Evolutionary conservation across 2,797 vertebrate genomes (phyloP).

Genomic region (Tragopan temminckii): DNA sequence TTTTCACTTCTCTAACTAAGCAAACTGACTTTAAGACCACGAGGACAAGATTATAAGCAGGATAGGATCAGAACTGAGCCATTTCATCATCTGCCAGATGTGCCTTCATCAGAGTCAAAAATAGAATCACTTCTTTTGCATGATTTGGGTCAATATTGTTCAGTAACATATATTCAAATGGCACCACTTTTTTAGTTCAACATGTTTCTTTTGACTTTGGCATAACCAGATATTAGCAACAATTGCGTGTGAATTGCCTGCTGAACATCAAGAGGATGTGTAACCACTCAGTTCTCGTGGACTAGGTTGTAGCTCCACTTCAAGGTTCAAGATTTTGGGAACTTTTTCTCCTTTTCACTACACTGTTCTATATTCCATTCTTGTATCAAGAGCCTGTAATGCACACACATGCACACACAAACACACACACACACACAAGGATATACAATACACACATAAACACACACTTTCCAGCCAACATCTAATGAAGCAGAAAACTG

Average conservation of each 20-base stretch:
- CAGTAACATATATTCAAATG: neutral
- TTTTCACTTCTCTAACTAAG: neutral
- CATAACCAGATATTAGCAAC: neutral
- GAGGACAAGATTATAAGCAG: neutral
- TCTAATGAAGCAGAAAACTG: neutral
- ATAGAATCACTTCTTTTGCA: neutral
- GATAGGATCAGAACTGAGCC: neutral
- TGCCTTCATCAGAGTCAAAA: neutral
- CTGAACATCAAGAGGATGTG: neutral
- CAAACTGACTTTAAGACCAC: neutral
- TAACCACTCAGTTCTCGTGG: neutral
- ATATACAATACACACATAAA: too few species aligned
- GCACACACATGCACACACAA: neutral
- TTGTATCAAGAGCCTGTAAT: neutral
- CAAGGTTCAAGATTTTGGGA: neutral
- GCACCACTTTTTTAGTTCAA: neutral
- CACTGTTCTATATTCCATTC: neutral
- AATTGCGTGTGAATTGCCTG: neutral
- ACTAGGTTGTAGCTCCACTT: neutral
- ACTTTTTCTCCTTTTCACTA: neutral
- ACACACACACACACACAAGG: fast-evolving
- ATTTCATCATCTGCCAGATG: neutral
- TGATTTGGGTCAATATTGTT: neutral
- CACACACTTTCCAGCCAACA: fast-evolving
- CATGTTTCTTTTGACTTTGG: neutral